Evolutionary conservation across 2,113 vertebrate genomes (phyloP), one percentile per base, ranked within the genome.

Genomic region (Fregetta grallaria): DNA sequence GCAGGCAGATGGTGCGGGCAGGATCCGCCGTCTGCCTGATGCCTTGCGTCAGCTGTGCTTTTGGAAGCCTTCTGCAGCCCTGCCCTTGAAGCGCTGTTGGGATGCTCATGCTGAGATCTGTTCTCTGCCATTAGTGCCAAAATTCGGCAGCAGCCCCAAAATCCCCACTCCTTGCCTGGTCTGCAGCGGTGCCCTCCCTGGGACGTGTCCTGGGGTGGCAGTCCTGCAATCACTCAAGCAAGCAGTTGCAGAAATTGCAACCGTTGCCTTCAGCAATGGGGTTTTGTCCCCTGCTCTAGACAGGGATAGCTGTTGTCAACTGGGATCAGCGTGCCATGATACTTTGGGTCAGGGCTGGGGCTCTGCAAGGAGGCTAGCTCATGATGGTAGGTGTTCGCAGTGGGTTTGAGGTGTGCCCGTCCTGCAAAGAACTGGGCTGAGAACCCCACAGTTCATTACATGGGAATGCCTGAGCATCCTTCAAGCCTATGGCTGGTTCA

Each of bases 11-110:
- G 89, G 86, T 59, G 13, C 7, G 2, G 89, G 75, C 55, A 78
- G n/a, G 22, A 16, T 13, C 32, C 49, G 66, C 59, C 1, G 32
- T 81, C 84, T 66, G 58, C 79, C 84, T 72, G 68, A 15, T 38
- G 75, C 38, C 47, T 47, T 13, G 22, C 15, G 4, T 95, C 84
- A 85, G 71, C 88, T 89, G 89, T 38, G 86, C n/a, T 77, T 88
- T 77, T 70, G 44, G 75, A 89, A 92, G 49, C 67, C 50, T 59
- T 42, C 85, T 50, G 44, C 81, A 90, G 71, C 81, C 36, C 32
- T 78, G 81, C 81, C 66, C 55, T 86, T 74, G 71, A 61, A 4
- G 25, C 0, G 5, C 66, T 44, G 65, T 65, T 88, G 0, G 3
- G 84, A 63, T 47, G 34, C 53, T 86, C 49, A 3, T 21, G 85